A percentile compares a stretch with the other conserved stretches of the same genome.
These are phyloP conservation scores for Smittia sp. DNA, from an alignment of 2,888 invertebrate species.

Conservation along the genomic window DNA sequence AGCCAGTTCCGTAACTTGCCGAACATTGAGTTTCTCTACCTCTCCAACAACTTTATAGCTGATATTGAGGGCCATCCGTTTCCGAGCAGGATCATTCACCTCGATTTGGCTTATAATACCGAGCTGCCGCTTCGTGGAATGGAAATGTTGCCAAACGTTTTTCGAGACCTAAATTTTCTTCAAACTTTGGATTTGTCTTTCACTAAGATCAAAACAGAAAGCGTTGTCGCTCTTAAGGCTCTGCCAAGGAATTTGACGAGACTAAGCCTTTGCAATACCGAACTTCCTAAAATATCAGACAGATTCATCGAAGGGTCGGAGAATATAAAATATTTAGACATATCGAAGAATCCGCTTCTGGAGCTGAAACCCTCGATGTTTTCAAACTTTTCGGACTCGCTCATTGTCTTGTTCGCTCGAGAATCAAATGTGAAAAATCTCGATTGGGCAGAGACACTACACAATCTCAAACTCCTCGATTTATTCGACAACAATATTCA, in stretches of 20 bases:
- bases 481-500: slow-evolving; percentile 57
- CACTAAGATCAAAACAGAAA: slow-evolving; percentile 50
- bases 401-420: slow-evolving; percentile 55
- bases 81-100: slow-evolving; percentile 51
- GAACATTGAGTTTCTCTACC: slow-evolving; percentile 55
- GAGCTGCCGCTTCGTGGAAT: slow-evolving; percentile 46
- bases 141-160: slow-evolving; percentile 48
- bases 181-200: slow-evolving; percentile 53
- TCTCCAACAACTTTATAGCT: slow-evolving; percentile 58
- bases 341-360: slow-evolving; percentile 58
- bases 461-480: slow-evolving; percentile 55
- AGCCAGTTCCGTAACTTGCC: slow-evolving; percentile 52
- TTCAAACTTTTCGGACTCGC: slow-evolving; percentile 44
- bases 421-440: slow-evolving; percentile 52
- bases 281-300: slow-evolving; percentile 50
- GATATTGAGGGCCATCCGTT: slow-evolving; percentile 54
- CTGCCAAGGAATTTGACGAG: slow-evolving; percentile 49
- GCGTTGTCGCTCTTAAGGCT: slow-evolving; percentile 49
- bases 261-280: slow-evolving; percentile 55
- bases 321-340: slow-evolving; percentile 55
- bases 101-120: slow-evolving; percentile 59
- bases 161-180: slow-evolving; percentile 49
- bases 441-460: slow-evolving; percentile 51
- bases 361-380: slow-evolving; percentile 43
- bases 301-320: slow-evolving; percentile 49